Evolutionary conservation across 2,113 vertebrate species (phyloP).

Genomic region (Macaca fascicularis): T2T-MFA8v1.1 NC_088376.1:118212001-118212500

Average conservation of each 20-base stretch:
- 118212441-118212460: slow-evolving; percentile 69
- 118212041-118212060: not conserved
- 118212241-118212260: slow-evolving; percentile 75
- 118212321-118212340: slow-evolving; percentile 79
- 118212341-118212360: slow-evolving; percentile 76
- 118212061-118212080: slow-evolving; percentile 8
- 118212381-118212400: slow-evolving; percentile 77
- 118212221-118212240: slow-evolving; percentile 65
- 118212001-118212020: not conserved
- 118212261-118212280: slow-evolving; percentile 77
- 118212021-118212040: not conserved
- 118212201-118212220: slow-evolving; percentile 72
- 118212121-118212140: slow-evolving; percentile 10
- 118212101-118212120: slow-evolving; percentile 4
- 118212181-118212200: slow-evolving; percentile 59
- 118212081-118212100: not conserved
- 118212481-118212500: slow-evolving; percentile 71
- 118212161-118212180: slow-evolving; percentile 63
- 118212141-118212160: slow-evolving; percentile 59
- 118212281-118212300: slow-evolving; percentile 70
- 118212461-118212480: slow-evolving; percentile 50
- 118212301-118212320: slow-evolving; percentile 78
- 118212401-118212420: slow-evolving; percentile 74
- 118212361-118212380: slow-evolving; percentile 75
- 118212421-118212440: slow-evolving; percentile 73